Base-by-base conservation (phyloP, 2,113 vertebrate species). In the Thinocorus orbignyianus region DNA sequence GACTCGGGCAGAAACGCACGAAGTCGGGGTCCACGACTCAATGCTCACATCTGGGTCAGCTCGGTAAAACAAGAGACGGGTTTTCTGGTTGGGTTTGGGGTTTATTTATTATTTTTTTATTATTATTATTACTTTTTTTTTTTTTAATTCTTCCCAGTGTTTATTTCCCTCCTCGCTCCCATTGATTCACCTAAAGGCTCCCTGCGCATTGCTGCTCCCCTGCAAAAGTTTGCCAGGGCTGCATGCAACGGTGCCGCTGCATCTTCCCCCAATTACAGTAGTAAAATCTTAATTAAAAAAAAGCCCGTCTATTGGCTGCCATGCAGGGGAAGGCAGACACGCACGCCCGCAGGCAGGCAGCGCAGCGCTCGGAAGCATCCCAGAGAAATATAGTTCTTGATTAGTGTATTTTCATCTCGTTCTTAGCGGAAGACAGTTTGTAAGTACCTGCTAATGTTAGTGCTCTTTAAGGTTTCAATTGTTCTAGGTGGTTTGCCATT, bases 401-500 rank as follows among this genome's bases (percentile, higher is more conserved):
- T 97, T 93, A 94, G 93, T 96, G 95, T 96, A 93, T 97, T 95
- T 97, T 97, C 95, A 97, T 97, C 94, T 94, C 84, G 92, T 94
- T 96, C 87, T 92, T 91, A 94, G 86, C 95, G 78, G 95, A 93
- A 96, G 96, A 95, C 96, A 95, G 93, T 97, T 97, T 96, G 97
- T 97, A 97, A 97, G 97, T 94, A 97, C 96, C 96, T 95, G 96
- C 95, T 98, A 98, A 97, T 96, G 97, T 97, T 97, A 93, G 97
- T 97, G 97, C 96, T 97, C 97, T 97, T 97, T 96, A 97, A 97
- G 97, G 97, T 97, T 97, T 98, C 96, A 97, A 97, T 97, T 97
- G 96, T 97, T 97, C 97, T 91, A 97, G 97, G 80, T 97, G 95
- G 93, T 96, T 97, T 98, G 98, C 97, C 98, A 91, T 86, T 98